phyloP scores from a whole-genome alignment of 2,113 vertebrate species.

The Cairina moschata region DNA sequence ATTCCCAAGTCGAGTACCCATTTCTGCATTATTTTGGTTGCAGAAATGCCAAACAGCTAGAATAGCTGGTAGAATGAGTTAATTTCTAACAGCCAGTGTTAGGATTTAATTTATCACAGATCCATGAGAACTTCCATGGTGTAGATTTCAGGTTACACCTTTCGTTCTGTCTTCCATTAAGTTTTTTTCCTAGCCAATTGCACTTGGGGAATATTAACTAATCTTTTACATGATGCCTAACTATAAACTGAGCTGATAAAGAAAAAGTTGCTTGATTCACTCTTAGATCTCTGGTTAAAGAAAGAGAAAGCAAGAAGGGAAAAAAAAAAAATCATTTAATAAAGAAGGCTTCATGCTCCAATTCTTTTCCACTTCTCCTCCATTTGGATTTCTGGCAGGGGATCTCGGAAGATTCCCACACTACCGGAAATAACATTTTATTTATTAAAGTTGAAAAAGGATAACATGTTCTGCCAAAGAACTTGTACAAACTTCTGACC shows the following conservation, averaged over 20 bases:
- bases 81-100: not conserved
- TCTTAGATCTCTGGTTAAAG: not conserved
- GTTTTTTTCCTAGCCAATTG: not conserved
- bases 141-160: not conserved
- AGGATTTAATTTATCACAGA: not conserved
- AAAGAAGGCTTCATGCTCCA: not conserved
- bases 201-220: not conserved
- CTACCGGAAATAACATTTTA: constrained; percentile 3
- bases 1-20: not conserved
- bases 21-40: not conserved
- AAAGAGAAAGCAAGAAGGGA: not conserved
- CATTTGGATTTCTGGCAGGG: not conserved
- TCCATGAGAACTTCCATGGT: not conserved
- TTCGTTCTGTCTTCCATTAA: not conserved
- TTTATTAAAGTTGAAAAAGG: not conserved
- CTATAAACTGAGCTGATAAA: not conserved
- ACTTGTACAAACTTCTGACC: not conserved
- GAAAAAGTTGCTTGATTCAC: not conserved
- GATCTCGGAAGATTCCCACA: constrained; percentile 2
- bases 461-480: constrained; percentile 19
- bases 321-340: not conserved
- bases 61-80: not conserved
- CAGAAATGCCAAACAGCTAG: not conserved
- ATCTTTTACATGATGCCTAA: not conserved
- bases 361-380: not conserved